These are phyloP conservation scores for Anastatus disparis DNA, from an alignment of 1,140 invertebrate genomes.

Conservation along the genomic window DNA sequence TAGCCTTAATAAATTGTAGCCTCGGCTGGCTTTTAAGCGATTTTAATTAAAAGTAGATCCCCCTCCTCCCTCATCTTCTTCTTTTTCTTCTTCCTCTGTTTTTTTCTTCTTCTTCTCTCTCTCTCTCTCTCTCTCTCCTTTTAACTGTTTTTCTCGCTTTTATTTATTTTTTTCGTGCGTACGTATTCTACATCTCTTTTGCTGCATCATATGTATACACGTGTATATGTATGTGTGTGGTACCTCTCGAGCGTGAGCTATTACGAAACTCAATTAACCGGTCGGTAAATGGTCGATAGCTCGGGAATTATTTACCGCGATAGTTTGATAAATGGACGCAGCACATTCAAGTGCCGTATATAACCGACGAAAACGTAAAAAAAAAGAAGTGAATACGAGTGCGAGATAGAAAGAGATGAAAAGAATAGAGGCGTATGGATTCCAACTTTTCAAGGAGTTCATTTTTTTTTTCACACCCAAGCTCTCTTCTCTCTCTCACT, in stretches of 20 bases:
- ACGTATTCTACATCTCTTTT: background rate
- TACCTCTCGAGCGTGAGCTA: slow-evolving; percentile 35
- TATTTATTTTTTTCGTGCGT: background rate
- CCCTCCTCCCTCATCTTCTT: background rate
- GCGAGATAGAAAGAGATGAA: background rate
- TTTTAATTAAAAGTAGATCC: slow-evolving; percentile 58
- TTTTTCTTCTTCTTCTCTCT: background rate
- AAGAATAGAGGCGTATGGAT: background rate
- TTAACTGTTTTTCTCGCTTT: background rate
- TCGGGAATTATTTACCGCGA: slow-evolving; percentile 40
- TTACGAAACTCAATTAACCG: slow-evolving; percentile 42
- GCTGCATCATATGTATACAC: background rate
- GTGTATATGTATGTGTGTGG: background rate
- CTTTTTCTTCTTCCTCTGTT: background rate
- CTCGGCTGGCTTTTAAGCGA: slow-evolving; percentile 53
- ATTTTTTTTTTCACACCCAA: too few species aligned
- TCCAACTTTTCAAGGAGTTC: slow-evolving; percentile 27
- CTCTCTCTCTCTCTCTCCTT: background rate
- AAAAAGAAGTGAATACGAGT: background rate
- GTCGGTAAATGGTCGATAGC: slow-evolving; percentile 41
- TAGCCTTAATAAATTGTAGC: slow-evolving; percentile 41
- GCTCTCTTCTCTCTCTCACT: too few species aligned
- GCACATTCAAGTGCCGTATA: background rate
- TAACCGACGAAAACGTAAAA: background rate
- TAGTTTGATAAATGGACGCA: slow-evolving; percentile 42